Evolutionary conservation across 2,797 vertebrate species (phyloP).

Genomic region (Pantherophis vulpinus): DNA sequence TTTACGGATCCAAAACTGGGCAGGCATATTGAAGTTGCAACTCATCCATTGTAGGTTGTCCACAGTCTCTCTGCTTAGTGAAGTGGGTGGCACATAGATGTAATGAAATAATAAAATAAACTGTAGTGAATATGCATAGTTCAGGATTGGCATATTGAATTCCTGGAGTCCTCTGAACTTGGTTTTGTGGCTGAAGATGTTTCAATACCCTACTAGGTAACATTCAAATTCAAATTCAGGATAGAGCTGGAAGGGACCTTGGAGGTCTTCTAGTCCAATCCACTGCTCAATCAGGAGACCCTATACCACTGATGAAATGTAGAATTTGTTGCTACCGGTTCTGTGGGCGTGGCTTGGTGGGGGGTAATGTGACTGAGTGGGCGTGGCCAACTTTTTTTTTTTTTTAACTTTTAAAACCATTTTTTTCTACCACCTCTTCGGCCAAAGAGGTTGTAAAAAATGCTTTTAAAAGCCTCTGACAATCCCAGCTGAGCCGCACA

Average conservation of each 20-base stretch:
- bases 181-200: background rate
- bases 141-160: background rate
- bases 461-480: too few relatives aligned
- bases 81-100: background rate
- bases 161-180: background rate
- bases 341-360: too few relatives aligned
- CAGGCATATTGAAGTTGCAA: background rate
- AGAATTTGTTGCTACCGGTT: too few relatives aligned
- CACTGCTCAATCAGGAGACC: background rate
- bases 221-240: background rate
- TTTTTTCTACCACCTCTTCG: too few relatives aligned
- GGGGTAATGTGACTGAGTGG: too few relatives aligned
- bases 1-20: background rate
- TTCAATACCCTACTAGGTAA: background rate
- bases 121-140: background rate
- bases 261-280: background rate
- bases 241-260: background rate
- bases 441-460: too few relatives aligned
- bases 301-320: background rate
- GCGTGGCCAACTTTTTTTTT: too few relatives aligned
- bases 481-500: too few relatives aligned
- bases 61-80: background rate
- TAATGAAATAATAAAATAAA: too few relatives aligned
- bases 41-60: background rate
- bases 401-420: too few relatives aligned